Evolutionary conservation across 2,113 vertebrate genomes (phyloP), one percentile per base, ranked within the genome.

Genomic region (Centropus unirufus): DNA sequence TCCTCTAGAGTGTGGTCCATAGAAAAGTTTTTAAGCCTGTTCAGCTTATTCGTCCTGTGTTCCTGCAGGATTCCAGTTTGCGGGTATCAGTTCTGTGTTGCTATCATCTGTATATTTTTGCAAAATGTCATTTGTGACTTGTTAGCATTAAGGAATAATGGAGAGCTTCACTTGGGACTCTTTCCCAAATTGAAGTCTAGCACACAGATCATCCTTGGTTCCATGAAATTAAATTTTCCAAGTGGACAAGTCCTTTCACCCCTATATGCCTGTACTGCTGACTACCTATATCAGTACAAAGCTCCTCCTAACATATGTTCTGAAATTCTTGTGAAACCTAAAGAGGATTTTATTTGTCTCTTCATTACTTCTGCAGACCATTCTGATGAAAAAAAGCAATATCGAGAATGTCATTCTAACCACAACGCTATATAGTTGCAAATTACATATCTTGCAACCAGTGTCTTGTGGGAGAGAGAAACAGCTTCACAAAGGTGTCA

Each of bases 371-470:
- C 24, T 70, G 7, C 14, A 40, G 44, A 20, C 76, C 20, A 61
- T 64, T 81, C 7, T 17, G 26, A 20, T 42, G 47, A 64, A 82
- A 79, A 64, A 2, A 14, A 20, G 15, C 18, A 27, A 23, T 69
- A n/a, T 34, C 83, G 86, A 34, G 39, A n/a, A 74, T 8, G 8
- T 80, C 19, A 10, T 83, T 66, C 27, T 80, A 32, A 17, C 23
- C 47, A 55, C 18, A 61, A 40, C 3, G 5, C 4, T 66, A 12
- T 80, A 22, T 39, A 12, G 69, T 46, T 66, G 17, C 36, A 81
- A 80, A 59, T 30, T 20, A 8, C 10, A 39, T 0, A 0, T 84
- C 26, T 36, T 57, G 11, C 1, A 0, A 55, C 46, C 79, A 20
- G 19, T 55, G 3, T 44, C n/a, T 32, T 92, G 18, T 32, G 39